Evolutionary conservation across 2,888 invertebrate species (phyloP).

Genomic region (Sipha maydis): DNA sequence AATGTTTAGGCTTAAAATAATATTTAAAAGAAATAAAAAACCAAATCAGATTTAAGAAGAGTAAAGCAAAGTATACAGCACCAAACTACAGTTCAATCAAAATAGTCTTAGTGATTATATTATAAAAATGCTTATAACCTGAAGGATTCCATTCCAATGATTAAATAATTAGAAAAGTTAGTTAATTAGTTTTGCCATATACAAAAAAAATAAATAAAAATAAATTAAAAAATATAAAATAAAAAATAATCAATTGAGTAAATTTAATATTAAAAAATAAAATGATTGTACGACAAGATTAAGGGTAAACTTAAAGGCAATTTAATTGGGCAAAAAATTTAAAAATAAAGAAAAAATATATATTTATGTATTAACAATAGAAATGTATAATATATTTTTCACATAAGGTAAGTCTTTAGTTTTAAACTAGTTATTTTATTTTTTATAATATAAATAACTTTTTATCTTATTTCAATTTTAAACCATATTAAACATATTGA

Average conservation of each 20-base stretch:
- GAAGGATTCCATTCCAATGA: neutral
- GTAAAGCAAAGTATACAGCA: slow-evolving; percentile 1
- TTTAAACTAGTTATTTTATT: slow-evolving; percentile 13
- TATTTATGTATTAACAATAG: neutral
- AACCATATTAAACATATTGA: slow-evolving; percentile 7
- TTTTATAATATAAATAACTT: neutral
- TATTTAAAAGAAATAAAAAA: slow-evolving; percentile 3
- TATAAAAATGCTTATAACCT: neutral
- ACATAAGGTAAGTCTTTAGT: slow-evolving; percentile 6
- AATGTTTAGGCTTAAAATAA: neutral
- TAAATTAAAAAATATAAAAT: too few species aligned
- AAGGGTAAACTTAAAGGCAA: neutral
- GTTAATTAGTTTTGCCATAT: too few species aligned
- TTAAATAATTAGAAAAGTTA: neutral
- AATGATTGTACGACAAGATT: slow-evolving; percentile 9
- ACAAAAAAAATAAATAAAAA: too few species aligned
- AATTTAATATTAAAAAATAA: neutral
- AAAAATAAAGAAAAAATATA: neutral
- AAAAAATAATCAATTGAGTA: neutral
- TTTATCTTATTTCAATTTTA: slow-evolving; percentile 12
- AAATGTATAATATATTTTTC: neutral
- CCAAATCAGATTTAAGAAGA: neutral
- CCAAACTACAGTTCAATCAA: neutral
- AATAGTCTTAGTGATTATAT: neutral
- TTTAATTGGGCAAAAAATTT: neutral